Base-by-base conservation (phyloP, 2,888 invertebrate species). In the Rotaria socialis region DNA sequence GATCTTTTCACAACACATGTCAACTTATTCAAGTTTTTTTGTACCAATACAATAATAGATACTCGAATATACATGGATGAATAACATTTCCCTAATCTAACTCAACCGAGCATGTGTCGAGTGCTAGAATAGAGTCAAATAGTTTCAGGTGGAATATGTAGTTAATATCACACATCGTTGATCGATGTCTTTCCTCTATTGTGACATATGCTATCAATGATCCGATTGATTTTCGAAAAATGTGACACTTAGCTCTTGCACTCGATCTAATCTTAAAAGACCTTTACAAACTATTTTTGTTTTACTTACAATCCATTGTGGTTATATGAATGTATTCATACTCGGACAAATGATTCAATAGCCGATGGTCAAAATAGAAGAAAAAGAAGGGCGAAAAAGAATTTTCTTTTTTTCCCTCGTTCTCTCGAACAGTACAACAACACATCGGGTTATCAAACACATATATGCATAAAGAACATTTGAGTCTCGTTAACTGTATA, bases 401-500 rank as follows among this genome's bases (percentile, higher is more conserved):
- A 35, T 35, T 50, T 67, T 35, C 35, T 19, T 16, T 19, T 67
- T 27, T 67, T 35, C 35, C 35, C 35, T 60, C 24, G 35, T 67
- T 35, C 67, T 67, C 35, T 67, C 35, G 35, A 35, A 35, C 10
- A 50, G 27, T 67, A 67, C 3, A 3, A 55, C 55, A 55, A 55
- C 22, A 22, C 35, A 67, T 67, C 24, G 35, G 16, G 67, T 67
- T 67, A 67, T 67, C 67, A 67, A 67, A 67, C 27, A 67, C 35
- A 35, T 67, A 35, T 67, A 35, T 19, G 35, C 35, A 67, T 67
- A 27, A 27, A 67, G 35, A 67, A 67, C 67, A 67, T 67, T 67
- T 67, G 67, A 67, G 67, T 67, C 67, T 67, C 67, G 67, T 67
- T 67, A 67, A 67, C 67, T 67, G 14, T 67, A 67, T 67, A 67